Percentiles rank a stretch among this genome's conserved stretches.
Evolutionary conservation across 2,113 vertebrate species (phyloP).

Genomic region (Heterochromis multidens): DNA sequence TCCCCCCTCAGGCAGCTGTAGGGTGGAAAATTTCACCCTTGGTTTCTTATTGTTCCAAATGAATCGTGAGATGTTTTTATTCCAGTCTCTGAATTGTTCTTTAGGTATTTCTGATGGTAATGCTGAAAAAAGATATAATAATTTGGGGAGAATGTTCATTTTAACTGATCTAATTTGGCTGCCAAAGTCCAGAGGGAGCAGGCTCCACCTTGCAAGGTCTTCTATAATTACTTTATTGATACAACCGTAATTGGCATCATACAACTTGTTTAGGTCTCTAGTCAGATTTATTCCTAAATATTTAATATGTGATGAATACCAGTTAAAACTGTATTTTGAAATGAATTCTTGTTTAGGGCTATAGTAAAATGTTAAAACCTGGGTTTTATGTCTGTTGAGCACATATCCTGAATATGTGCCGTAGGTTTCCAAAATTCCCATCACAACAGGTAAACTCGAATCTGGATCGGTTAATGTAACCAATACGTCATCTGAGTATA

Average conservation of each 20-base stretch:
- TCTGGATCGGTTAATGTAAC: too few species aligned
- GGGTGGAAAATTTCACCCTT: not conserved
- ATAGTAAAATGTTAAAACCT: too few species aligned
- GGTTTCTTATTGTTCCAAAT: not conserved
- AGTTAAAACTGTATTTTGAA: not conserved
- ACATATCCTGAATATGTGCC: too few species aligned
- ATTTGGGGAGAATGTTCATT: not conserved
- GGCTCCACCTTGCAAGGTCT: not conserved
- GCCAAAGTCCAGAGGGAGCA: not conserved
- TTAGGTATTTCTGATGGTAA: not conserved
- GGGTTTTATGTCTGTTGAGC: too few species aligned
- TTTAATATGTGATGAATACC: not conserved
- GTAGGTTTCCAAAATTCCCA: too few species aligned
- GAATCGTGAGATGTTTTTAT: not conserved
- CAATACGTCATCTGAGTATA: too few species aligned
- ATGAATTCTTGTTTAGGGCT: too few species aligned
- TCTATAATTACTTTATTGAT: not conserved
- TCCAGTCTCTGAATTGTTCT: not conserved
- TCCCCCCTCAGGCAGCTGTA: not conserved
- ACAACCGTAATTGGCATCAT: not conserved
- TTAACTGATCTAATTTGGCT: not conserved
- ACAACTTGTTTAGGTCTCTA: not conserved
- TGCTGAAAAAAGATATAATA: not conserved
- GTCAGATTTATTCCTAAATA: not conserved
- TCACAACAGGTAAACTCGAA: too few species aligned